These are phyloP conservation scores for Tipula lateralis DNA, from an alignment of 2,888 invertebrate genomes.

Conservation along the genomic window DNA sequence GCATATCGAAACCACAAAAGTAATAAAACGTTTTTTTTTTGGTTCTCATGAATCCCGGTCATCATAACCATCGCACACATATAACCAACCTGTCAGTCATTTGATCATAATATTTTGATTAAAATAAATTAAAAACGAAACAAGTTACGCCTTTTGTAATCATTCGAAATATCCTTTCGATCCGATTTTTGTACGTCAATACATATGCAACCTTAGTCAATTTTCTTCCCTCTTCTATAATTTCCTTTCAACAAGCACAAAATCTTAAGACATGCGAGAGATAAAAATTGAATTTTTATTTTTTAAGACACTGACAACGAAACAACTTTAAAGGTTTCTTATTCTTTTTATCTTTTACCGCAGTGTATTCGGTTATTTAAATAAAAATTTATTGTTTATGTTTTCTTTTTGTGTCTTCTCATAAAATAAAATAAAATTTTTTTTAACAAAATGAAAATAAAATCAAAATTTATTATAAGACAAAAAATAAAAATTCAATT, in stretches of 20 bases:
- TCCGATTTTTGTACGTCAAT: not conserved
- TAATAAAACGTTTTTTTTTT: not conserved
- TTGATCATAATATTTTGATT: not conserved
- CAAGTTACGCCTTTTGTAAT: constrained; percentile 14
- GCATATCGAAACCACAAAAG: too few species aligned
- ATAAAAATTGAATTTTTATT: constrained; percentile 1
- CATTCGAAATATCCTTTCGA: not conserved
- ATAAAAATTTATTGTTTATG: constrained; percentile 11
- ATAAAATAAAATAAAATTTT: not conserved
- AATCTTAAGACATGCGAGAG: not conserved
- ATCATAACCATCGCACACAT: not conserved
- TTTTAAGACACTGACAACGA: not conserved
- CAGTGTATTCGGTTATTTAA: constrained; percentile 11
- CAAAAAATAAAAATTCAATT: not conserved
- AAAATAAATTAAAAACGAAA: constrained; percentile 12
- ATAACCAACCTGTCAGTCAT: not conserved
- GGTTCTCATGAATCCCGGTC: not conserved
- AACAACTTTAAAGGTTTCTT: not conserved
- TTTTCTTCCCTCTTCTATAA: not conserved
- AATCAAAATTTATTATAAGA: constrained; percentile 5
- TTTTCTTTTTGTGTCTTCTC: not conserved
- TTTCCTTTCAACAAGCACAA: not conserved
- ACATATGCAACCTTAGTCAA: not conserved
- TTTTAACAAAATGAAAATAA: not conserved
- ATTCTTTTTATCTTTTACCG: not conserved